Evolutionary conservation across 2,113 vertebrate species (phyloP).

Genomic region (Alaudala cheleensis): DNA sequence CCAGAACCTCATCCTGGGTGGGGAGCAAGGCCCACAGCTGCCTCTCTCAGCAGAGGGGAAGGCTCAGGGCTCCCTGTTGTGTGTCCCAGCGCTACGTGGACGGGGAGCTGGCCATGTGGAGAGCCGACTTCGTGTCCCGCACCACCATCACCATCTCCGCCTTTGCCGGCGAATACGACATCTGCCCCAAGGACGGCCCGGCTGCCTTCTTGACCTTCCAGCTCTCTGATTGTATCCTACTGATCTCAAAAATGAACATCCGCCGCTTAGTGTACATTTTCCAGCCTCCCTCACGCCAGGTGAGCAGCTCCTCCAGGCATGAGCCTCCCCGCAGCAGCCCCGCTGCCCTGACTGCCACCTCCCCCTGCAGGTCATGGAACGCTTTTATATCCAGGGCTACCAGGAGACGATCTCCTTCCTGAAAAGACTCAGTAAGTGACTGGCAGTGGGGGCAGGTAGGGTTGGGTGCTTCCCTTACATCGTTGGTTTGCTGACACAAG

Average conservation of each 20-base stretch:
- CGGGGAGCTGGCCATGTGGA: conserved; percentile 75
- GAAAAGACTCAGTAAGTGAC: conserved; percentile 11
- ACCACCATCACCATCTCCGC: conserved; percentile 72
- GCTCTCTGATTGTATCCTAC: conserved; percentile 24
- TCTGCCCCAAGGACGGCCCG: conserved; percentile 71
- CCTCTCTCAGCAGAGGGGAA: not conserved
- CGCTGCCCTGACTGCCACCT: not conserved
- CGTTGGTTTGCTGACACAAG: not conserved
- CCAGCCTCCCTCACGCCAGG: conserved; percentile 2
- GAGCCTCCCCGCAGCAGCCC: not conserved
- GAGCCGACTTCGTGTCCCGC: not conserved
- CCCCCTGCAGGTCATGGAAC: not conserved
- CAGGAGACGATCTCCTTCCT: conserved; percentile 8
- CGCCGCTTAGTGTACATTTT: conserved; percentile 42
- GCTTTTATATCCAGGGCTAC: not conserved
- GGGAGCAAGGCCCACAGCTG: not conserved
- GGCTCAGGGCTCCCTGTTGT: not conserved
- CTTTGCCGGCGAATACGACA: conserved; percentile 78
- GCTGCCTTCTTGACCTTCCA: conserved; percentile 59
- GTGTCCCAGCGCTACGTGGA: conserved; percentile 75
- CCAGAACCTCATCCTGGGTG: not conserved
- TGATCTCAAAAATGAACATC: conserved; percentile 69
- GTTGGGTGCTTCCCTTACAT: not conserved
- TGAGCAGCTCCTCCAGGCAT: conserved; percentile 36
- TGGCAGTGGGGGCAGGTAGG: not conserved